Evolutionary conservation across 1,140 invertebrate species (phyloP).

Genomic region (Caenorhabditis brenneri): DNA sequence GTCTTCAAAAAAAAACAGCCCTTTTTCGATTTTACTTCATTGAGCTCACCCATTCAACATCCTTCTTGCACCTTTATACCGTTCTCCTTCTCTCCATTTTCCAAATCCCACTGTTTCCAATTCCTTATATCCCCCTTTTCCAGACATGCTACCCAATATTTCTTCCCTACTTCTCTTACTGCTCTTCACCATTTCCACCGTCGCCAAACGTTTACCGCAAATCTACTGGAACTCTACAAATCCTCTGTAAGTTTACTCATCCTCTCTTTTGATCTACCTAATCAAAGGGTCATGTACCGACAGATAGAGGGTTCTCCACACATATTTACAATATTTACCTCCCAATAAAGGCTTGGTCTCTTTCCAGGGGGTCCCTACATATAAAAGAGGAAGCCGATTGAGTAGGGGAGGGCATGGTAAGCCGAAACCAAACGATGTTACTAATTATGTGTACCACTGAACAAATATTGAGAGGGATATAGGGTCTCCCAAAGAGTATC

Average conservation of each 20-base stretch:
- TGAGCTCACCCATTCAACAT: no score
- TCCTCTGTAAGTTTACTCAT: conserved; percentile 16
- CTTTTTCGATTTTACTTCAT: no score
- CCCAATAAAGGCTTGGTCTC: background rate
- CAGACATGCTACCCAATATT: background rate
- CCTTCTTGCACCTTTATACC: no score
- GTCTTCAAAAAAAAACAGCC: no score
- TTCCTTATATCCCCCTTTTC: background rate
- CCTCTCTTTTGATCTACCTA: background rate
- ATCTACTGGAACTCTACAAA: conserved; percentile 37
- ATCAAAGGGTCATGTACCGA: background rate
- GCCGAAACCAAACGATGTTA: conserved; percentile 43
- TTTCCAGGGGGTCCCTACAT: no score
- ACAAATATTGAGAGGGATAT: conserved; percentile 10
- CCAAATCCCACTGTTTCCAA: background rate
- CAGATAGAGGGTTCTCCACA: background rate
- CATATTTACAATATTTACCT: conserved; percentile 37
- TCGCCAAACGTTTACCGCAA: conserved; percentile 14
- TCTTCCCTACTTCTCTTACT: background rate
- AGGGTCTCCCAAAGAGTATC: conserved; percentile 25
- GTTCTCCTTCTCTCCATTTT: background rate
- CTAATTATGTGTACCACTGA: conserved; percentile 38
- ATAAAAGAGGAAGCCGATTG: conserved; percentile 19
- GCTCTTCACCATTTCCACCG: background rate
- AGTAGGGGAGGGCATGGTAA: conserved; percentile 12